phyloP scores from a whole-genome alignment of 2,888 invertebrate species.

The Dryobota labecula region DNA sequence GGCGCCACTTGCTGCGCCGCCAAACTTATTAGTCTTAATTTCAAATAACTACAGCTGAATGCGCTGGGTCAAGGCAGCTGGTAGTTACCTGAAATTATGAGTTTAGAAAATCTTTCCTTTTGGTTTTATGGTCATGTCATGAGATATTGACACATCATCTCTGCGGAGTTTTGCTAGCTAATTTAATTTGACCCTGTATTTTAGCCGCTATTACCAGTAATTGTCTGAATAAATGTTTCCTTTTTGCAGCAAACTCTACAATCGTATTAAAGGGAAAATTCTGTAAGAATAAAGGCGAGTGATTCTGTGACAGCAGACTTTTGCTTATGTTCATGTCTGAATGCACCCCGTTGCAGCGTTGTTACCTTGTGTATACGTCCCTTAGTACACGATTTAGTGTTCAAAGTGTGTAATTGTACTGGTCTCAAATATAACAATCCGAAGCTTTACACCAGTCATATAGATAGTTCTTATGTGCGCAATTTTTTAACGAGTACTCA shows the following conservation, averaged over 20 bases:
- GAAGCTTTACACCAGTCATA: not conserved
- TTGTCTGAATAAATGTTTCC: conserved; percentile 65
- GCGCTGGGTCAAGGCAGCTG: not conserved
- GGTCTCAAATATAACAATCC: conserved; percentile 24
- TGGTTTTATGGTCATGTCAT: no score
- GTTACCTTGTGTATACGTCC: conserved; percentile 42
- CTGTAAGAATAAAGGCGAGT: conserved; percentile 86
- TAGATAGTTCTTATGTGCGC: not conserved
- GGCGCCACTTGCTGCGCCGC: no score
- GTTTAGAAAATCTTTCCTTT: not conserved
- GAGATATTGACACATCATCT: no score
- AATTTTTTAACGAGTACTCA: not conserved
- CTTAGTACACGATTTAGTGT: conserved; percentile 12
- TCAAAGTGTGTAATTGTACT: not conserved
- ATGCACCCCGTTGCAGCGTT: conserved; percentile 50
- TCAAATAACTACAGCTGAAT: not conserved
- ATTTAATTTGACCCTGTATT: not conserved
- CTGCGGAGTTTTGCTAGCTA: not conserved
- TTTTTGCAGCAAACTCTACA: conserved; percentile 84
- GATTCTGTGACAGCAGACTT: conserved; percentile 42
- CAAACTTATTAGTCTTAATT: not conserved
- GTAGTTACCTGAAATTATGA: not conserved
- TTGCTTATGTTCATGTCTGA: conserved; percentile 62
- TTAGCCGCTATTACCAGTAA: not conserved
- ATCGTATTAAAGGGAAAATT: conserved; percentile 82